phyloP scores from a whole-genome alignment of 2,113 vertebrate species.

The Meles meles region DNA sequence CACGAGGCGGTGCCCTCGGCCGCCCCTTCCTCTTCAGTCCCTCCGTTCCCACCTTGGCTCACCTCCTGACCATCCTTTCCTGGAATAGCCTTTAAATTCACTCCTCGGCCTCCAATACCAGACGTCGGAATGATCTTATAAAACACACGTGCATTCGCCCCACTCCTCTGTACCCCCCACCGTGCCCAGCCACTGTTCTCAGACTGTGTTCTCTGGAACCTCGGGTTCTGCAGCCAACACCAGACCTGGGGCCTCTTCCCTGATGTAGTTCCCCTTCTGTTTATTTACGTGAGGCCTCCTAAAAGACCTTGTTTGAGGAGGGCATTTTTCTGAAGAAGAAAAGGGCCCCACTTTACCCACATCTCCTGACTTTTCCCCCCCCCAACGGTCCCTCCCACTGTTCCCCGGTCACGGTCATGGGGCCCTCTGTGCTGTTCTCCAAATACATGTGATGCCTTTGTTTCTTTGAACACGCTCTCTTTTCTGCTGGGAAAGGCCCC shows the following conservation, averaged over 20 bases:
- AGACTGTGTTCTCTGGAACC: background rate
- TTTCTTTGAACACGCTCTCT: accelerated
- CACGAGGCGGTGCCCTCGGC: accelerated
- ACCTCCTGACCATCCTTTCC: background rate
- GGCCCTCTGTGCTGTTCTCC: background rate
- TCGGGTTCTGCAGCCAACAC: background rate
- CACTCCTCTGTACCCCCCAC: accelerated
- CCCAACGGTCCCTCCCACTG: background rate
- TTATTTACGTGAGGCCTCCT: background rate
- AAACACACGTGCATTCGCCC: background rate
- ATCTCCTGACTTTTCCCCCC: background rate
- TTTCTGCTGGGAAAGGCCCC: background rate
- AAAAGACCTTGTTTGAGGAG: background rate
- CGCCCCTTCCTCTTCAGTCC: background rate
- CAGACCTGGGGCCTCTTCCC: background rate
- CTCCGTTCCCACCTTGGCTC: too few relatives aligned
- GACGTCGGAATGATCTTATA: accelerated
- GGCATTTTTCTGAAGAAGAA: background rate
- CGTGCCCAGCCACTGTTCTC: accelerated
- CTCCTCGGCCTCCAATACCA: background rate
- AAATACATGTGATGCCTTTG: too few relatives aligned
- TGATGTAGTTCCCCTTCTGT: background rate
- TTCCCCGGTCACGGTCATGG: background rate
- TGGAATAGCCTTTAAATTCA: background rate
- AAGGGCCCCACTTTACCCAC: accelerated